Percentiles rank a stretch among this genome's conserved stretches.
Evolutionary conservation across 1,140 invertebrate species (phyloP).

Genomic region (Musca vetustissima): DNA sequence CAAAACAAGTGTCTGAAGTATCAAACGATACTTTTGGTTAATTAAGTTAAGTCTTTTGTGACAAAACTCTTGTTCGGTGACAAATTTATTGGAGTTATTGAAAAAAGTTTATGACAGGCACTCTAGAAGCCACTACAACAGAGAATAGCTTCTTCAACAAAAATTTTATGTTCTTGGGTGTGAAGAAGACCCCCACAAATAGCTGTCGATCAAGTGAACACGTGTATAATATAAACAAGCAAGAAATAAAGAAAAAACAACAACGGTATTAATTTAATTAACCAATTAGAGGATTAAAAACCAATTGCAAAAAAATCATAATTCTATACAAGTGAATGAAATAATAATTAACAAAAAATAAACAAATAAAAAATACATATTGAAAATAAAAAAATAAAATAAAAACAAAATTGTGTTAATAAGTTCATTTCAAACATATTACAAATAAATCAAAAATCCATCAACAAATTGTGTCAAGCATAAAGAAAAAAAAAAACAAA

Average conservation of each 20-base stretch:
- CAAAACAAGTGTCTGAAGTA: no score
- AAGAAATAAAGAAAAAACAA: no score
- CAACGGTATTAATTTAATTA: no score
- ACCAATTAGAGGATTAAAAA: conserved; percentile 18
- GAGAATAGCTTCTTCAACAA: no score
- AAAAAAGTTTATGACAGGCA: conserved; percentile 15
- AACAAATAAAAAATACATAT: conserved; percentile 11
- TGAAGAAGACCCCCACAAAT: no score
- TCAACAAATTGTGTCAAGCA: no score
- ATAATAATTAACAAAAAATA: conserved; percentile 1
- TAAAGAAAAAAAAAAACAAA: no score
- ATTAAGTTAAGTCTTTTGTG: no score
- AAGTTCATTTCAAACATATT: conserved; percentile 7
- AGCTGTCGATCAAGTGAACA: no score
- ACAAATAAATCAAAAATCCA: not conserved
- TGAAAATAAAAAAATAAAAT: conserved; percentile 4
- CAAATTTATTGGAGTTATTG: conserved; percentile 20
- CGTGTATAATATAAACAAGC: no score
- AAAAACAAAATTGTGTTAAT: not conserved
- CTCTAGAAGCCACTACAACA: not conserved
- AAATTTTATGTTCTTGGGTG: no score
- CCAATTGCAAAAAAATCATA: not conserved
- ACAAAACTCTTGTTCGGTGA: not conserved
- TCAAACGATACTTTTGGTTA: no score
- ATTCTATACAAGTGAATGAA: not conserved